Conservation (phyloP, 2,797 vertebrate species). For the Tiaroga cobitis region DNA sequence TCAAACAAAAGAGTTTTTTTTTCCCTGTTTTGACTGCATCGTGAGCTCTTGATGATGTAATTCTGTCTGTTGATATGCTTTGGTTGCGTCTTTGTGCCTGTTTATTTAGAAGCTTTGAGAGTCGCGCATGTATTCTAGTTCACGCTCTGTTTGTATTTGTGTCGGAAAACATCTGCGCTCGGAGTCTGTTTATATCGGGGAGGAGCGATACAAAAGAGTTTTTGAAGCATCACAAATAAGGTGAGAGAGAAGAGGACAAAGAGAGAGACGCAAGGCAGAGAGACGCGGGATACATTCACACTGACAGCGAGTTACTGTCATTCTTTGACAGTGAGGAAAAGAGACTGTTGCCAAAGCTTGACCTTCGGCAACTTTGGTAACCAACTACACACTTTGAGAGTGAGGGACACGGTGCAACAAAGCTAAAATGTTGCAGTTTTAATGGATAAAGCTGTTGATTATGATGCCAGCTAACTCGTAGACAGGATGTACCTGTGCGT, state of each 20-base stretch:
- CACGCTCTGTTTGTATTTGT: constrained; percentile 45
- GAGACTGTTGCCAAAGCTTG: not conserved
- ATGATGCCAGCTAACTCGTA: not conserved
- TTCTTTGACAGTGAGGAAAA: not conserved
- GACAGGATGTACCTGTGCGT: constrained; percentile 3
- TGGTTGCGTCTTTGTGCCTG: constrained; percentile 28
- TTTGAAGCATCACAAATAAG: constrained; percentile 36
- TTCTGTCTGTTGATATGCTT: constrained; percentile 22
- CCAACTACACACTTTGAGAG: not conserved
- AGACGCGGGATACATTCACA: not conserved
- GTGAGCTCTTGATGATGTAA: constrained; percentile 20
- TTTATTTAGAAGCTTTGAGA: constrained; percentile 46
- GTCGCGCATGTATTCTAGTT: constrained; percentile 35
- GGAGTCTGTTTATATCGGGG: constrained; percentile 30
- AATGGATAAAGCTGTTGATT: not conserved
- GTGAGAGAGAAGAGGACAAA: constrained; percentile 2
- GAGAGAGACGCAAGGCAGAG: not conserved
- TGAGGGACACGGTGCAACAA: not conserved
- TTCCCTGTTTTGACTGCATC: not conserved
- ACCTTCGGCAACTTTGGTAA: not conserved
- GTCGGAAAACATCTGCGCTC: constrained; percentile 44
- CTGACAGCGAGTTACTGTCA: not conserved
- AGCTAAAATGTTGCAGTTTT: not conserved
- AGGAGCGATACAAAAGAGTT: constrained; percentile 39
- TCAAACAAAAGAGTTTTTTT: not conserved